A percentile compares a stretch with the other conserved stretches of the same genome.
Conservation (phyloP, 2,113 vertebrate species). For the Ptyas mucosa region DNA sequence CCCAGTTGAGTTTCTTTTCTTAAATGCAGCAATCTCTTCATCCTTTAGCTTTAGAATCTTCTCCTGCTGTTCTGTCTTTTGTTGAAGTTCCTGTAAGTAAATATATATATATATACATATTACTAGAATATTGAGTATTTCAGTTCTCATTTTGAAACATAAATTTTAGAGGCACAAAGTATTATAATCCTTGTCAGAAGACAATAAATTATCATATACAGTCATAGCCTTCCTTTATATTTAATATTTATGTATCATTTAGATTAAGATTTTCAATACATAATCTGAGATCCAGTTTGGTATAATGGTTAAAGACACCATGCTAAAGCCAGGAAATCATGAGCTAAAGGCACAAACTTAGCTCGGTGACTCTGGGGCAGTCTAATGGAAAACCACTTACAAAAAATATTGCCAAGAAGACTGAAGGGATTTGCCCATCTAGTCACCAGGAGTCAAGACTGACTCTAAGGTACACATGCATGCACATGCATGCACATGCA, state of each 20-base stretch:
- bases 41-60: slow-evolving; percentile 64
- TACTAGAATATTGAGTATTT: background rate
- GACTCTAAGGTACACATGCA: background rate
- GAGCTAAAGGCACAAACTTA: background rate
- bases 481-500: accelerated
- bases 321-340: background rate
- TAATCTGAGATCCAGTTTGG: background rate
- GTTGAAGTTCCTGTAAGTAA: slow-evolving; percentile 69
- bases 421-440: background rate
- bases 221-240: background rate
- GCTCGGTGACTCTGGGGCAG: background rate
- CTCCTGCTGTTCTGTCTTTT: slow-evolving; percentile 65
- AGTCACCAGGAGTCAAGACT: background rate
- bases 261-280: background rate
- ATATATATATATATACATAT: no score
- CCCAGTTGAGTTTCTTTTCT: slow-evolving; percentile 41
- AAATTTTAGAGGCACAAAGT: background rate
- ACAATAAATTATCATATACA: no score
- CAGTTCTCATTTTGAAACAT: background rate
- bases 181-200: background rate
- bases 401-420: background rate
- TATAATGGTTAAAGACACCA: background rate
- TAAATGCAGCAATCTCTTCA: slow-evolving; percentile 63
- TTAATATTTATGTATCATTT: background rate
- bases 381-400: background rate